These are phyloP conservation scores for Stichodactyla mertensii DNA, from an alignment of 64 coral and sea anemone species.

Conservation along the genomic window DNA sequence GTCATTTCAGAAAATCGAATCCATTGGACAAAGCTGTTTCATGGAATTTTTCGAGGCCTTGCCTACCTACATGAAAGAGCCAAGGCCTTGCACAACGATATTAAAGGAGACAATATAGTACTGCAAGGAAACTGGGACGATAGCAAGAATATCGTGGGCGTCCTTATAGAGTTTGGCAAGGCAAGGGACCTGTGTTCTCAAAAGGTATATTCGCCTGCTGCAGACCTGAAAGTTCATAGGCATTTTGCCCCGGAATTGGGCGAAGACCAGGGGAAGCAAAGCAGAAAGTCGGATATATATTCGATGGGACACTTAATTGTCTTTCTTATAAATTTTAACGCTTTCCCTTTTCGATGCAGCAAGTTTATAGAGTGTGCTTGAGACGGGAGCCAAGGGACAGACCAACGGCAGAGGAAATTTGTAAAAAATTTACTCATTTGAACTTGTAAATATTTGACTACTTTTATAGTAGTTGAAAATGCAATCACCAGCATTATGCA, in stretches of 20 bases:
- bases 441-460: neutral
- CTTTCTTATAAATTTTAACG: neutral
- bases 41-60: neutral
- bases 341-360: neutral
- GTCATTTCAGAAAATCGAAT: neutral
- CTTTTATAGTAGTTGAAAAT: neutral
- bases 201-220: neutral
- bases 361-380: neutral
- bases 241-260: neutral
- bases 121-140: neutral
- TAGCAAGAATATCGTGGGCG: neutral
- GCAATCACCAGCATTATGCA: too few species aligned
- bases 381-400: neutral
- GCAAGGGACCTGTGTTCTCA: neutral
- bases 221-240: neutral
- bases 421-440: neutral
- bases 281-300: neutral
- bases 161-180: neutral
- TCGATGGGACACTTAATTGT: neutral
- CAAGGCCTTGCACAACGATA: neutral
- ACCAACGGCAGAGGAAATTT: neutral
- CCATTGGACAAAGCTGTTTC: neutral
- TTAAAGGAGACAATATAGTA: neutral
- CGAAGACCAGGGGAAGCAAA: neutral
- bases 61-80: neutral